Conservation (phyloP, 2,888 invertebrate species). For the Carterocephalus palaemon region DNA sequence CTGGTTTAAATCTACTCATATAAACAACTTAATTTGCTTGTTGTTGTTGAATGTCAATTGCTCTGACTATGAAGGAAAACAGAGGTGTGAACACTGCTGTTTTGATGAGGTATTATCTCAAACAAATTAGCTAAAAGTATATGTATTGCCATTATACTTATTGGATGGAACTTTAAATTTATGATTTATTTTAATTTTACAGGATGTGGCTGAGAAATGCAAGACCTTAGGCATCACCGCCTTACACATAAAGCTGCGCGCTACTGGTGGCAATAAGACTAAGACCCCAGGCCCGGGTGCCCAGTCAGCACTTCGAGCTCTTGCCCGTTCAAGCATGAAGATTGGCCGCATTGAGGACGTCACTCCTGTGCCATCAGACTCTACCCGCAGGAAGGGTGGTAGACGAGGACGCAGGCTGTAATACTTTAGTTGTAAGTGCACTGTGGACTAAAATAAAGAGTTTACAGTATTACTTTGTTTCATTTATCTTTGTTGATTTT, state of each 20-base stretch:
- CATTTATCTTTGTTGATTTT: conserved; percentile 32
- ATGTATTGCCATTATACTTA: background rate
- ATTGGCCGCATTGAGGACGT: conserved; percentile 99
- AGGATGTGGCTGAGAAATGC: conserved; percentile 99
- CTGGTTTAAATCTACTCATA: too few relatives aligned
- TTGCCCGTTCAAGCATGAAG: conserved; percentile 99
- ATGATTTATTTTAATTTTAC: conserved; percentile 31
- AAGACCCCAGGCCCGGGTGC: conserved; percentile 99
- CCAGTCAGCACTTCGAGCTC: conserved; percentile 97
- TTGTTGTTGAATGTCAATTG: too few relatives aligned
- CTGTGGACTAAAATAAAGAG: conserved; percentile 69
- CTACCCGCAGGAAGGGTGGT: conserved; percentile 99
- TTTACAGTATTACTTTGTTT: conserved; percentile 53
- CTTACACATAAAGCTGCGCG: conserved; percentile 97
- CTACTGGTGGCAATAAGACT: conserved; percentile 99
- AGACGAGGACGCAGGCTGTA: conserved; percentile 99
- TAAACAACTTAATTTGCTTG: too few relatives aligned
- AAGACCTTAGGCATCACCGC: conserved; percentile 98
- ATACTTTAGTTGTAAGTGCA: conserved; percentile 73
- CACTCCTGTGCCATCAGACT: conserved; percentile 99
- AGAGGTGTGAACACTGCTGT: too few relatives aligned
- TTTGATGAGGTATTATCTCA: too few relatives aligned
- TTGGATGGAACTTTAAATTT: background rate
- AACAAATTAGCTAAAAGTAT: too few relatives aligned
- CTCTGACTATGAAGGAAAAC: too few relatives aligned